Evolutionary conservation across 2,113 vertebrate species (phyloP).

Genomic region (Asarcornis scutulata): DNA sequence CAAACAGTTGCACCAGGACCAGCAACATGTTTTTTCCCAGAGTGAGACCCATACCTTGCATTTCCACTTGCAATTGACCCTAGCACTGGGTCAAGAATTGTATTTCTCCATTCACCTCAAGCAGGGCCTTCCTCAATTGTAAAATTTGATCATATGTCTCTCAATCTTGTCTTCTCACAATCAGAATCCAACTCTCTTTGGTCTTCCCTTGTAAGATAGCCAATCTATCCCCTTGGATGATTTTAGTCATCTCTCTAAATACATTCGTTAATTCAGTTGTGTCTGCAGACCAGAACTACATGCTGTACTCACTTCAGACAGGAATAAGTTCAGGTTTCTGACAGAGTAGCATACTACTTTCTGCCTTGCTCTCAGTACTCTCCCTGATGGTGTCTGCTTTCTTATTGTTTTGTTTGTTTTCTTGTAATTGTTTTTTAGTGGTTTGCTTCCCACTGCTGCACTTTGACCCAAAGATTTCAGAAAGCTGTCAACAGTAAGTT

Average conservation of each 20-base stretch:
- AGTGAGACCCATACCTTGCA: background rate
- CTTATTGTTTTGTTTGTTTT: background rate
- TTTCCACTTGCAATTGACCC: background rate
- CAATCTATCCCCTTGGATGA: background rate
- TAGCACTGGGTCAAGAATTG: background rate
- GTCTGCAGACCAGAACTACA: background rate
- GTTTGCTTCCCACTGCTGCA: background rate
- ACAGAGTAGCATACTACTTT: background rate
- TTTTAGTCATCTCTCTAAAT: background rate
- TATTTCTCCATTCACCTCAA: background rate
- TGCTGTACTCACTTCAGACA: background rate
- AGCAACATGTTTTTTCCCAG: background rate
- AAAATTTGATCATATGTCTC: background rate
- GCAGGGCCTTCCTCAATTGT: background rate
- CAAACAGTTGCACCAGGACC: background rate
- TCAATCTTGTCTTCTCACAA: background rate
- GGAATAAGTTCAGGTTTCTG: background rate
- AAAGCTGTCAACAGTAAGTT: background rate
- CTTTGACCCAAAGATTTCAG: background rate
- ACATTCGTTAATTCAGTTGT: background rate
- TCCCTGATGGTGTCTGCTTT: background rate
- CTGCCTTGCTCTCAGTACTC: background rate
- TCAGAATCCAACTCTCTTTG: background rate
- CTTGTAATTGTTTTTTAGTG: background rate
- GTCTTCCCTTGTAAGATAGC: background rate